Percentiles rank a stretch among this genome's conserved stretches.
These are phyloP conservation scores for Empis livida DNA, from an alignment of 2,888 invertebrate genomes.

Conservation along the genomic window DNA sequence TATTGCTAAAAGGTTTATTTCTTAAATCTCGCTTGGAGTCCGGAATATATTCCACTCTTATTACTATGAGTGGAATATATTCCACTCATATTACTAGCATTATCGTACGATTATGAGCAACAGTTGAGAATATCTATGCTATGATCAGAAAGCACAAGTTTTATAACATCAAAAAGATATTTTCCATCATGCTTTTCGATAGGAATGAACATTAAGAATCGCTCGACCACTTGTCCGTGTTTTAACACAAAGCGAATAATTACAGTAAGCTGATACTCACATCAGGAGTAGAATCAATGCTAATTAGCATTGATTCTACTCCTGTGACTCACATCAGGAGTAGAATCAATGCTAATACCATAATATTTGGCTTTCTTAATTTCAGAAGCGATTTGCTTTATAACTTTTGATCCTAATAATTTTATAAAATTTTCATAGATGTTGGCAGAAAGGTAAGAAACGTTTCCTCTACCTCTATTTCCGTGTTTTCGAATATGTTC, in stretches of 20 bases:
- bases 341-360: background rate
- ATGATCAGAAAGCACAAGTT: background rate
- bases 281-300: background rate
- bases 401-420: background rate
- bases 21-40: background rate
- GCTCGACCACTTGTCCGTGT: background rate
- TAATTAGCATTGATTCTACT: too few relatives aligned
- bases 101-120: background rate
- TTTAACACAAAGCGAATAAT: background rate
- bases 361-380: background rate
- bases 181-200: background rate
- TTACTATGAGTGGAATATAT: background rate
- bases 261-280: background rate
- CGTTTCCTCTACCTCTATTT: background rate
- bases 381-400: background rate
- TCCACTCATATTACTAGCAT: background rate
- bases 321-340: background rate
- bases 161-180: background rate
- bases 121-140: background rate
- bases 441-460: background rate
- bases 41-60: background rate
- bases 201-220: background rate
- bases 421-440: background rate
- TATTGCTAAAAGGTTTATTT: background rate
- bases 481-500: background rate